Conservation (phyloP, 2,888 invertebrate species). For the Drosophila niveifrons region DNA sequence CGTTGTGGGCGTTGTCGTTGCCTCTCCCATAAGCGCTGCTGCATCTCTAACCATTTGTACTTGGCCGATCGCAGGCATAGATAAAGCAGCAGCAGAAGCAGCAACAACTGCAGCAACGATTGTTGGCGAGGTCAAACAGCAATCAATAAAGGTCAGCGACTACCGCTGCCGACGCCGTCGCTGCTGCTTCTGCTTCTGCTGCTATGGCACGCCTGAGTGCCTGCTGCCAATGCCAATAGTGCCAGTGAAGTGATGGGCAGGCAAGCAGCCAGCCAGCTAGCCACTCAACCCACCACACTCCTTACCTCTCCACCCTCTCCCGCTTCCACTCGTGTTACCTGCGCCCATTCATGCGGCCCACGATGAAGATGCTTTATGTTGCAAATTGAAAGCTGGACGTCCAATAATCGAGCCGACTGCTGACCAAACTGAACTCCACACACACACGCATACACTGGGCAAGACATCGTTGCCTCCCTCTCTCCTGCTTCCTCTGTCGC, state of each 20-base stretch:
- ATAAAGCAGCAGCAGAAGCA: constrained; percentile 68
- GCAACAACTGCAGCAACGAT: constrained; percentile 55
- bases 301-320: constrained; percentile 23
- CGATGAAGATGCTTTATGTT: constrained; percentile 83
- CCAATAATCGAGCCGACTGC: constrained; percentile 74
- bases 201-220: constrained; percentile 78
- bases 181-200: constrained; percentile 56
- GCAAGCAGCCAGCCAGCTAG: constrained; percentile 17
- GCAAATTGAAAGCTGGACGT: constrained; percentile 82
- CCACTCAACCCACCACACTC: constrained; percentile 58
- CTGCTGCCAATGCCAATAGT: constrained; percentile 74
- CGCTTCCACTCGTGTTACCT: background rate
- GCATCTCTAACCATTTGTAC: constrained; percentile 70
- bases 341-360: constrained; percentile 78
- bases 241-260: constrained; percentile 30
- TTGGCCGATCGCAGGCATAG: constrained; percentile 77
- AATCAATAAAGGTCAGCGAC: constrained; percentile 84
- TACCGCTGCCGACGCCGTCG: constrained; percentile 56
- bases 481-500: background rate
- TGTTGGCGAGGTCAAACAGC: constrained; percentile 83
- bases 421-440: constrained; percentile 53
- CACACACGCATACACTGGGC: constrained; percentile 17
- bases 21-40: constrained; percentile 25
- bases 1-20: constrained; percentile 57
- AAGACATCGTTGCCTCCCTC: constrained; percentile 17